Evolutionary conservation across 2,113 vertebrate species (phyloP), one percentile per base, ranked within the genome.

Genomic region (Chionomys nivalis): DNA sequence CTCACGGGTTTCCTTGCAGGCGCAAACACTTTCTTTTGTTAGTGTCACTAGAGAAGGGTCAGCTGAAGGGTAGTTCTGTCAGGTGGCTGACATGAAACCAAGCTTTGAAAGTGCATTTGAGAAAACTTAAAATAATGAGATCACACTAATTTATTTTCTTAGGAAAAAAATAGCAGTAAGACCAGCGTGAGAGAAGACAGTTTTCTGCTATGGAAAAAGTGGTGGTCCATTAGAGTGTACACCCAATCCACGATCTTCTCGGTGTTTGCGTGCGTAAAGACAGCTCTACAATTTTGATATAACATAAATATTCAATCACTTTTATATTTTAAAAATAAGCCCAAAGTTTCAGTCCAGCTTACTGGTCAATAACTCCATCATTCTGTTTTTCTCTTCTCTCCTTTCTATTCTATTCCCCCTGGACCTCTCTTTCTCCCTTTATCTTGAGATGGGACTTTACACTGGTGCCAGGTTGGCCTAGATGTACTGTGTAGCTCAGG

Each of bases 291-390:
- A 44, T 72, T 91, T 58, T 58, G 16, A 52, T 49, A 65, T 87
- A 86, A 72, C 86, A 52, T 82, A 28, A 52, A 1, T 77, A 17
- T 78, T 52, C 28, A 75, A 9, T 92, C 49, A 33, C 86, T 89
- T 93, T 87, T 63, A n/a, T 44, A 86, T 90, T 85, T 97, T n/a
- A 63, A 78, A 75, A 44, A 31, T 65, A 94, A 87, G 79, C 33
- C 7, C 44, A 90, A 21, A 52, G 42, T 87, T 65, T 47, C 33
- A 65, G 65, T 79, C 16, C 4, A 13, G 16, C 73, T 88, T 65
- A 87, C 10, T n/a, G n/a, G n/a, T 68, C 76, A 76, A 44, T 83
- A 44, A 90, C 28, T 72, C 90, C 19, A 21, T 92, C 42, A 76
- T 65, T 95, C 1, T 70, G 8, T n/a, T 19, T 52, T 19, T 11